A percentile compares a stretch with the other conserved stretches of the same genome.
Evolutionary conservation across 2,113 vertebrate genomes (phyloP).

Genomic region (Camelus dromedarius): DNA sequence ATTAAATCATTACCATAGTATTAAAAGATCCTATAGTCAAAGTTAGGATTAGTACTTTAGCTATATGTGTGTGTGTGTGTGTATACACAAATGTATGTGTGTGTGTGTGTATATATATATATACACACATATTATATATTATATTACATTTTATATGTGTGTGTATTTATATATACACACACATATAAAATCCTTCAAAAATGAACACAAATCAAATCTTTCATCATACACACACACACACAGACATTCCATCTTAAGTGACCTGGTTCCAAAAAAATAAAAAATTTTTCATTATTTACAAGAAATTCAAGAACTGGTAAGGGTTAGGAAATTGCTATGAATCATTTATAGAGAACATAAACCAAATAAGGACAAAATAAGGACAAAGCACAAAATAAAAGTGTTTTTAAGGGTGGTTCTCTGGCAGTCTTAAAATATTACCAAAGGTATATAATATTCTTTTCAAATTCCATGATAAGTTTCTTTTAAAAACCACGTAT

Average conservation of each 20-base stretch:
- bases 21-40: neutral
- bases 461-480: neutral
- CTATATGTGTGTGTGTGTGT: neutral
- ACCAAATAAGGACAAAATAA: neutral
- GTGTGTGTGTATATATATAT: too few relatives aligned
- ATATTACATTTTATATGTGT: too few relatives aligned
- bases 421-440: neutral
- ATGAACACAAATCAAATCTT: neutral
- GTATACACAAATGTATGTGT: too few relatives aligned
- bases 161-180: too few relatives aligned
- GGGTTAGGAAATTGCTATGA: neutral
- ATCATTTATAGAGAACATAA: neutral
- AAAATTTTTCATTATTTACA: neutral
- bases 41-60: neutral
- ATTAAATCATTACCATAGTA: neutral
- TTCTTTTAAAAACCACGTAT: neutral
- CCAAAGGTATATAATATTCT: neutral
- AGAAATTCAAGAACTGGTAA: neutral
- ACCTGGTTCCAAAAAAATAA: neutral
- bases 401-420: neutral
- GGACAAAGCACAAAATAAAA: constrained; percentile 1
- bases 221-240: neutral
- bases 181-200: neutral
- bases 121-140: too few relatives aligned
- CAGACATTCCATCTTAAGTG: neutral